Evolutionary conservation across 1,140 invertebrate genomes (phyloP).

Genomic region (Drosophila leontia): DNA sequence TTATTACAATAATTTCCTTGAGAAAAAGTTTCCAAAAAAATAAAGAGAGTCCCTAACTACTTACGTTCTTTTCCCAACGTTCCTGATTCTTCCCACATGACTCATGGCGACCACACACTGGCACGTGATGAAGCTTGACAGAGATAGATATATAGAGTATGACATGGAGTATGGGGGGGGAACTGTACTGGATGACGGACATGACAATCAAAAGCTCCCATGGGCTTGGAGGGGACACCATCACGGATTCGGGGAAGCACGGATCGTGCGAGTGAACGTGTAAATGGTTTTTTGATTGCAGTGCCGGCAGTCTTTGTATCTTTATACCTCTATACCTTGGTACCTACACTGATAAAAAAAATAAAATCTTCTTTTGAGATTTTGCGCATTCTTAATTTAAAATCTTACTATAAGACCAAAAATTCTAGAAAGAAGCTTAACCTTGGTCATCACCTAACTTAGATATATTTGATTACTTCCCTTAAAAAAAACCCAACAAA

Average conservation of each 20-base stretch:
- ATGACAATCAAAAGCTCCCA: conserved; percentile 55
- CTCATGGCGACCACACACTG: conserved; percentile 13
- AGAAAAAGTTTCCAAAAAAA: too few relatives aligned
- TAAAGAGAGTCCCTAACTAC: too few relatives aligned
- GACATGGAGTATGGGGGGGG: too few relatives aligned
- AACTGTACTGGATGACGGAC: conserved; percentile 33
- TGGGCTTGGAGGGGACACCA: conserved; percentile 22
- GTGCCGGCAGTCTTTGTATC: conserved; percentile 54
- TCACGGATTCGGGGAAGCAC: conserved; percentile 11
- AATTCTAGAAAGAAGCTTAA: too few relatives aligned
- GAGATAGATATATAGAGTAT: background rate
- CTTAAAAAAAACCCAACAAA: too few relatives aligned
- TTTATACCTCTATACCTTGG: conserved; percentile 9
- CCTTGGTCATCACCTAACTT: too few relatives aligned
- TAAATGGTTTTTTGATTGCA: conserved; percentile 79
- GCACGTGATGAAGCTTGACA: background rate
- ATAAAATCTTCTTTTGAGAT: too few relatives aligned
- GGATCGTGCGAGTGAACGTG: conserved; percentile 56
- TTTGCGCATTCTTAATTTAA: too few relatives aligned
- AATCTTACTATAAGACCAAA: conserved; percentile 4
- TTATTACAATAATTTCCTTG: too few relatives aligned
- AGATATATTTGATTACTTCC: too few relatives aligned
- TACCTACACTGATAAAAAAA: too few relatives aligned
- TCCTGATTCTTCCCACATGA: background rate
- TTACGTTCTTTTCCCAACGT: background rate